Evolutionary conservation across 2,113 vertebrate genomes (phyloP).

Genomic region (Calidris pugnax): DNA sequence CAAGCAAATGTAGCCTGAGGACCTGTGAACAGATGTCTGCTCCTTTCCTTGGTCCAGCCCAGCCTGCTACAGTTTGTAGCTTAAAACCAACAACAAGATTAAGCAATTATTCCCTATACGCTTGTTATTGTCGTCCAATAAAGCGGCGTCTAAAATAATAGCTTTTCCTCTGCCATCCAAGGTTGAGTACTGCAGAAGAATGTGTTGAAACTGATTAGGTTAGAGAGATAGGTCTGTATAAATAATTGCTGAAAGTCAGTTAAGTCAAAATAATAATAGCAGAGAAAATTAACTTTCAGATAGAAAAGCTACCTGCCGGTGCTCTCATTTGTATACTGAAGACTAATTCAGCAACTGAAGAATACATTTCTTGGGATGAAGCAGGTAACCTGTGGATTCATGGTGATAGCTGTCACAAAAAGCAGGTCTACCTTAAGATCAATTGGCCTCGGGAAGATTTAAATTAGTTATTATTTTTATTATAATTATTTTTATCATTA

Average conservation of each 20-base stretch:
- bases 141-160: conserved; percentile 12
- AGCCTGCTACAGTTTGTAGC: neutral
- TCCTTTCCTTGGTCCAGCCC: conserved; percentile 17
- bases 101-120: neutral
- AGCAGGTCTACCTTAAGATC: conserved; percentile 9
- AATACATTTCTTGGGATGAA: neutral
- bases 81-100: conserved; percentile 25
- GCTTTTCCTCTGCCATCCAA: neutral
- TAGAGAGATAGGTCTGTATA: conserved; percentile 28
- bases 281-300: conserved; percentile 24
- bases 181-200: conserved; percentile 33
- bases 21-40: conserved; percentile 32
- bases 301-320: neutral
- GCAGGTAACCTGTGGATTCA: conserved; percentile 15
- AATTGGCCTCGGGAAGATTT: conserved; percentile 26
- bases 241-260: conserved; percentile 48
- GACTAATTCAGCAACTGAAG: conserved; percentile 6
- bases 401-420: neutral
- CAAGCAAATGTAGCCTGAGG: neutral
- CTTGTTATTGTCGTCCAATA: conserved; percentile 16
- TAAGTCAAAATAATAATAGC: conserved; percentile 46
- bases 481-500: conserved; percentile 35
- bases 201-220: neutral
- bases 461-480: conserved; percentile 57
- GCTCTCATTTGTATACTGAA: neutral